A percentile compares a stretch with the other conserved stretches of the same genome.
Evolutionary conservation across 2,113 vertebrate species (phyloP).

Genomic region (Marmota flaviventris): DNA sequence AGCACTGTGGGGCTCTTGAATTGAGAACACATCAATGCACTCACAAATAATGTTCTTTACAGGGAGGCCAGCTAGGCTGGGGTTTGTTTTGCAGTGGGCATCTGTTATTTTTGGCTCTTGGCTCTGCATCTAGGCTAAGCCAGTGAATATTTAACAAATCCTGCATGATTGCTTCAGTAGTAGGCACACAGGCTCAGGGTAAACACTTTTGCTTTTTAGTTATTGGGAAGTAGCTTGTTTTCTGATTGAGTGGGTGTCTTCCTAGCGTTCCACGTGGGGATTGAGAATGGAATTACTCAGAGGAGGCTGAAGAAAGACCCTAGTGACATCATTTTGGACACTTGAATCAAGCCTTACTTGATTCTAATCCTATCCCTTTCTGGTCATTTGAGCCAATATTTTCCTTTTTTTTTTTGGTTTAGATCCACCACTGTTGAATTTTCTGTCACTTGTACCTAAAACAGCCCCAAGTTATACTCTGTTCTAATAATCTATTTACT

Average conservation of each 20-base stretch:
- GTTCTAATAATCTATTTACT: not conserved
- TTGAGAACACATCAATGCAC: not conserved
- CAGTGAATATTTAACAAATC: not conserved
- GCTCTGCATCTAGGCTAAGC: not conserved
- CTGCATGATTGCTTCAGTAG: not conserved
- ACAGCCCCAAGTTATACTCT: not conserved
- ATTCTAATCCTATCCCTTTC: not conserved
- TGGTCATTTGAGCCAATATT: not conserved
- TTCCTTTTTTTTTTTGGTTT: not conserved
- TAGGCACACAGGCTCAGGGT: not conserved
- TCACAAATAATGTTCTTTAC: conserved; percentile 19
- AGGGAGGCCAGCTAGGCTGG: not conserved
- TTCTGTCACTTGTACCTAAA: not conserved
- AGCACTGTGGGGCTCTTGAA: not conserved
- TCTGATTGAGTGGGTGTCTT: not conserved
- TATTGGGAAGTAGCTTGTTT: not conserved
- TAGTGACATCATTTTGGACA: not conserved
- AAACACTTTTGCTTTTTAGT: not conserved
- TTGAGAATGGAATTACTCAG: not conserved
- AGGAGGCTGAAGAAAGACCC: not conserved
- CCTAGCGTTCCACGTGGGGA: not conserved
- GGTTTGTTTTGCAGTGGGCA: conserved; percentile 2
- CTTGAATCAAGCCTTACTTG: not conserved
- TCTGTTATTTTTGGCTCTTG: not conserved
- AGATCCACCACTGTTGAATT: not conserved